Conservation (phyloP, 2,888 invertebrate genomes). For the Philereme vetulata region DNA sequence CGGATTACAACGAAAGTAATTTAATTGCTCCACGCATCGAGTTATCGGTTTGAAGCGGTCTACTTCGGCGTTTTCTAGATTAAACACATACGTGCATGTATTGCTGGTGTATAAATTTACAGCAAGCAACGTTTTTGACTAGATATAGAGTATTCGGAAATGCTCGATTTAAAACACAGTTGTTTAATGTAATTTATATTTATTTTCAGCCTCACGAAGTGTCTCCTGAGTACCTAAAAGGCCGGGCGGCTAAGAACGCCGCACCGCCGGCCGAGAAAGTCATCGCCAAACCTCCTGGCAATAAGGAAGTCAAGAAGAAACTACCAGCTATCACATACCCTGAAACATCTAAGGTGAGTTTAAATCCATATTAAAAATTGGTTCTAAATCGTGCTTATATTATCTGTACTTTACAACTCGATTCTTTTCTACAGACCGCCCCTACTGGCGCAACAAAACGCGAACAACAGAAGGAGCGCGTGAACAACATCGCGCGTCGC, state of each 20-base stretch:
- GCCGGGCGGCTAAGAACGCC: conserved; percentile 64
- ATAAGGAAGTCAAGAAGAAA: conserved; percentile 68
- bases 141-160: no score
- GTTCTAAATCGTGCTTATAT: no score
- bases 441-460: conserved; percentile 10
- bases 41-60: no score
- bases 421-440: no score
- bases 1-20: no score
- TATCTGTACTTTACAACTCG: no score
- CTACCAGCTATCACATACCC: conserved; percentile 48
- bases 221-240: conserved; percentile 75
- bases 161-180: no score
- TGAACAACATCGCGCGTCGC: conserved; percentile 69
- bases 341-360: conserved; percentile 68
- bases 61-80: no score
- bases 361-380: neutral
- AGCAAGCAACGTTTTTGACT: no score
- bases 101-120: no score
- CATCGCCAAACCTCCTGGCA: conserved; percentile 47
- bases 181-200: neutral
- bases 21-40: no score
- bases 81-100: no score
- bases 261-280: conserved; percentile 56
- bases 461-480: conserved; percentile 64
- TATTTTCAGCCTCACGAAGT: conserved; percentile 76